Percentiles rank a stretch among this genome's conserved stretches.
These are phyloP conservation scores for Florisuga fusca DNA, from an alignment of 2,797 vertebrate species.

Conservation along the genomic window DNA sequence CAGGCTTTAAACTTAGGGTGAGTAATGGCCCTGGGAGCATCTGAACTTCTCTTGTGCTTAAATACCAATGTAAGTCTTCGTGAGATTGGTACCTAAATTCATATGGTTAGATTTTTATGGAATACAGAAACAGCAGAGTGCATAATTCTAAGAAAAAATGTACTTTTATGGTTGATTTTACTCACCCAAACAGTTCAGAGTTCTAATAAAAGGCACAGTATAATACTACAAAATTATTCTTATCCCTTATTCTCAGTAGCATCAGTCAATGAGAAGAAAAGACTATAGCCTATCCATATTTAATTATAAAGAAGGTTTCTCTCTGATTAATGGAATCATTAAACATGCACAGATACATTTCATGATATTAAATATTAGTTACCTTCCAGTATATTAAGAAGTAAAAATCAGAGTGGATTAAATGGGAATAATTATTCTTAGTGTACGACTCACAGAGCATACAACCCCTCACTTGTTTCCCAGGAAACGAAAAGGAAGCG, in stretches of 20 bases:
- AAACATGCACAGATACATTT: conserved; percentile 77
- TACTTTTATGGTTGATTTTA: neutral
- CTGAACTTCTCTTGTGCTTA: neutral
- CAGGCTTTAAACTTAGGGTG: neutral
- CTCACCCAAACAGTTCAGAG: conserved; percentile 60
- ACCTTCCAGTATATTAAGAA: conserved; percentile 70
- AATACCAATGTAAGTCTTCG: rapidly evolving
- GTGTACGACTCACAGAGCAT: conserved; percentile 1
- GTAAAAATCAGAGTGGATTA: conserved; percentile 66
- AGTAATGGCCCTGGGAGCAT: neutral
- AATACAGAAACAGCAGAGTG: conserved; percentile 37
- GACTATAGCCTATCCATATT: conserved; percentile 73
- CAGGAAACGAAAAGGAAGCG: conserved; percentile 71
- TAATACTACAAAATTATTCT: conserved; percentile 67
- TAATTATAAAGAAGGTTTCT: conserved; percentile 78
- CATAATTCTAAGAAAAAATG: conserved; percentile 18
- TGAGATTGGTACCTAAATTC: conserved; percentile 31
- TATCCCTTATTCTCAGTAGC: conserved; percentile 68
- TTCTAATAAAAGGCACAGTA: conserved; percentile 68
- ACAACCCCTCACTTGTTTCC: conserved; percentile 68
- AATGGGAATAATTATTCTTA: conserved; percentile 64
- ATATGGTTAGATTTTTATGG: conserved; percentile 46
- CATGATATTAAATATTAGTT: conserved; percentile 75
- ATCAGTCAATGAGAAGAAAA: conserved; percentile 71
- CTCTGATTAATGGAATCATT: conserved; percentile 78